phyloP scores from a whole-genome alignment of 1,140 invertebrate genomes.

The Platyura marginata region DNA sequence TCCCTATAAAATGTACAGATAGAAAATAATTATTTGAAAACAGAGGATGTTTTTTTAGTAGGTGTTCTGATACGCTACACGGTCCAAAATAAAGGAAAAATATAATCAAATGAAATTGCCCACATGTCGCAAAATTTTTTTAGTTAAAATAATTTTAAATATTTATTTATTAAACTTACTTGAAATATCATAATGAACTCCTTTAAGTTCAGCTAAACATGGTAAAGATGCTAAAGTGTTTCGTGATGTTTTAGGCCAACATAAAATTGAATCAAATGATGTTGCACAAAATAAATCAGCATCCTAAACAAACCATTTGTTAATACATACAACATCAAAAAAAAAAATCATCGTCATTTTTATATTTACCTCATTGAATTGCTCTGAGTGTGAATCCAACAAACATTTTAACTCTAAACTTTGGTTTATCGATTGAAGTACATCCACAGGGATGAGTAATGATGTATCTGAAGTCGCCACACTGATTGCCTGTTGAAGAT shows the following conservation, averaged over 20 bases:
- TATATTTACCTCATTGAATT: conserved; percentile 6
- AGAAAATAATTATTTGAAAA: no score
- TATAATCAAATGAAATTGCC: background rate
- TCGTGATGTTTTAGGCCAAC: conserved; percentile 55
- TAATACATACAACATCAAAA: background rate
- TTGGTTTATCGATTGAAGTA: conserved; percentile 11
- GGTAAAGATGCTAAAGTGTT: conserved; percentile 40
- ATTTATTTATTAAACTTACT: conserved; percentile 39
- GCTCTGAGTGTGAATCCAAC: conserved; percentile 16
- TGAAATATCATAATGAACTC: conserved; percentile 53
- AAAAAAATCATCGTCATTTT: background rate
- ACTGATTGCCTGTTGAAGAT: background rate
- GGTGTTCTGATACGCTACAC: no score
- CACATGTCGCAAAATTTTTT: background rate
- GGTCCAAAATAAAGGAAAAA: background rate
- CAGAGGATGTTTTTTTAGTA: no score
- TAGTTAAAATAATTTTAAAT: conserved; percentile 10
- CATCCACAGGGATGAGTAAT: conserved; percentile 1
- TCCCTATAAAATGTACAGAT: no score
- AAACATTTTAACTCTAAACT: conserved; percentile 20
- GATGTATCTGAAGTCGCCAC: background rate
- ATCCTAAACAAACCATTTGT: conserved; percentile 9
- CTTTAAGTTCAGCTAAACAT: conserved; percentile 57
- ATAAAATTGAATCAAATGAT: conserved; percentile 52
- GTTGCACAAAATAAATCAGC: conserved; percentile 29